Evolutionary conservation across 2,797 vertebrate species (phyloP).

Genomic region (Haliaeetus vocifer): DNA sequence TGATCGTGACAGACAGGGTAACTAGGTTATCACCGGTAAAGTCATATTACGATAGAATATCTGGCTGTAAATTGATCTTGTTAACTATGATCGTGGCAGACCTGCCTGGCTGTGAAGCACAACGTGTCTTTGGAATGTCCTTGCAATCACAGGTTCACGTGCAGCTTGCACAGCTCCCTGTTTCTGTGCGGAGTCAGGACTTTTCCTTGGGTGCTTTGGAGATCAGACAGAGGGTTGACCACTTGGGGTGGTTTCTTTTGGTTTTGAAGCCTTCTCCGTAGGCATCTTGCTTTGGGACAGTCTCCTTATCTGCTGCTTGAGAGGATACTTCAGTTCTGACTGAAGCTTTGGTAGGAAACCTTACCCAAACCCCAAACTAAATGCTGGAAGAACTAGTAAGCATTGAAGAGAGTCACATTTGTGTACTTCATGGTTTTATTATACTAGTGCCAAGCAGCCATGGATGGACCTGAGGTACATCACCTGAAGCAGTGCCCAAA

Average conservation of each 20-base stretch:
- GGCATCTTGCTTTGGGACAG: background rate
- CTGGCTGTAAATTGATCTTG: background rate
- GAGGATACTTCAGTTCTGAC: background rate
- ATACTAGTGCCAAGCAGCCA: background rate
- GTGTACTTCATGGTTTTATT: background rate
- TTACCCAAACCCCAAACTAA: background rate
- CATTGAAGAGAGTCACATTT: background rate
- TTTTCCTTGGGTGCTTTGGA: background rate
- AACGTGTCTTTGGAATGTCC: background rate
- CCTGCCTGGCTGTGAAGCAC: background rate
- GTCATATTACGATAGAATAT: background rate
- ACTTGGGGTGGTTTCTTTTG: background rate
- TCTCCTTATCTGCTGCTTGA: background rate
- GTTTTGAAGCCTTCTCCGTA: background rate
- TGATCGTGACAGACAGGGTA: background rate
- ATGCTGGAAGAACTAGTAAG: background rate
- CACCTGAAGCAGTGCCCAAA: background rate
- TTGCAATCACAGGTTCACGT: background rate
- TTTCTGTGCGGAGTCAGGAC: background rate
- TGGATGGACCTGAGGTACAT: background rate
- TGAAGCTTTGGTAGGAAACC: background rate
- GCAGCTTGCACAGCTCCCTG: background rate
- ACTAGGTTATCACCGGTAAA: background rate
- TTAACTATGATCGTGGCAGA: background rate
- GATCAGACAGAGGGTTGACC: background rate